Evolutionary conservation across 2,113 vertebrate genomes (phyloP), one percentile per base, ranked within the genome.

Genomic region (Vulpes vulpes): DNA sequence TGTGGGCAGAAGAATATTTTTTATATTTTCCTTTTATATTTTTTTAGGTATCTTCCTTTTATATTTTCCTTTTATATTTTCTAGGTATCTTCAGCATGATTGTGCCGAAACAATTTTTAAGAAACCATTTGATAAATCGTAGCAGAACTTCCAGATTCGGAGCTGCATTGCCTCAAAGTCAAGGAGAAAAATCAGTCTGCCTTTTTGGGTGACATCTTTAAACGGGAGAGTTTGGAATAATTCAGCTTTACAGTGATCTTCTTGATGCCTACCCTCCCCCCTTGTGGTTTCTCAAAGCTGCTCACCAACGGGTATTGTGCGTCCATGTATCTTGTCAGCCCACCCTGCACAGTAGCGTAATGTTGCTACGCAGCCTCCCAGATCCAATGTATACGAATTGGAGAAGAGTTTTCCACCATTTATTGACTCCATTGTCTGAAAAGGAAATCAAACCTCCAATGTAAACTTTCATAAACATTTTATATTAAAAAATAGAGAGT

Each of bases 251-350:
- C 3, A 51, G 78, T 16, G 4, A 74, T 55, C 0, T 10, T 0
- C 35, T 43, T 35, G 43, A 2, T 1, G 11, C 9, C 30, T 82
- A n/a, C 32, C 8, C 7, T 4, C 27, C 59, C 22, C 19, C 16
- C 71, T 23, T 7, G 8, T 23, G 30, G 65, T 81, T 86, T 91
- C 74, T 88, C 0, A 0, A 32, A 95, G 30, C 8, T 85, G 98
- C 99, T 99, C 95, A 99, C 99, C 99, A 32, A 99, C 98, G 3
- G 99, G 99, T 94, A 99, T 98, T 35, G 99, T 99, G 67, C 98
- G 99, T 3, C 99, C 99, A 1, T 99, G 99, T 95, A 99, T 99
- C 98, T 99, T 99, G 98, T 99, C 99, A 82, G 99, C 99, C 99
- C 99, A 99, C 35, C 99, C 99, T 43, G 99, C 99, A 88, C 98